These are phyloP conservation scores for Mormyrops attenuatus DNA, from an alignment of 2,797 vertebrate species.

Conservation along the genomic window DNA sequence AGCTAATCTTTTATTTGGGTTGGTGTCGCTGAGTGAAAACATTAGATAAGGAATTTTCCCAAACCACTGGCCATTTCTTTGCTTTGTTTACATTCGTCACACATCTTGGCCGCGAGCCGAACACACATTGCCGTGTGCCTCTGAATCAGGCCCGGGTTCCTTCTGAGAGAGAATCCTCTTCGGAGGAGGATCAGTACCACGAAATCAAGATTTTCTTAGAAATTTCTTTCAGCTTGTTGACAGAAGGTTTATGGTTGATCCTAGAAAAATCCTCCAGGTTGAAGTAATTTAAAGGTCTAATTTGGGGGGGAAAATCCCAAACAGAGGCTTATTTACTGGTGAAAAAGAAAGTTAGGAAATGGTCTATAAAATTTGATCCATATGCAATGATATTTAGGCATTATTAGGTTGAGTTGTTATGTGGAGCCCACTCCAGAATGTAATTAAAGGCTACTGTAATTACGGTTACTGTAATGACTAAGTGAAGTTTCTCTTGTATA, in stretches of 20 bases:
- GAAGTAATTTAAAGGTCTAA: not conserved
- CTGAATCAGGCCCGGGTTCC: not conserved
- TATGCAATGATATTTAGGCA: not conserved
- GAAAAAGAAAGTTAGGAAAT: not conserved
- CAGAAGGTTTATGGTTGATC: not conserved
- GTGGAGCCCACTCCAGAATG: not conserved
- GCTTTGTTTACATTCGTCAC: not conserved
- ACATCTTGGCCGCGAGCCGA: not conserved
- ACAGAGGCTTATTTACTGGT: not conserved
- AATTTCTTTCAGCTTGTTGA: not conserved
- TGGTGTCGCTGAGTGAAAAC: not conserved
- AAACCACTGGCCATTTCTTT: not conserved
- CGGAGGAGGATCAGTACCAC: not conserved
- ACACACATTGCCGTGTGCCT: not conserved
- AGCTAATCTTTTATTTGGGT: not conserved
- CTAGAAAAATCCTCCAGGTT: not conserved
- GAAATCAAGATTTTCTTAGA: not conserved
- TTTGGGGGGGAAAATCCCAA: not conserved
- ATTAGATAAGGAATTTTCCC: not conserved
- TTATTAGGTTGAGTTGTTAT: not conserved
- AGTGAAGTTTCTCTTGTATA: not conserved
- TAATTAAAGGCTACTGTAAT: not conserved
- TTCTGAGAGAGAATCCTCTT: not conserved
- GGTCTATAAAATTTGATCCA: slow-evolving; percentile 11
- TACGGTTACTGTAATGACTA: not conserved